Evolutionary conservation across 2,888 invertebrate species (phyloP).

Genomic region (Proisotoma minuta): DNA sequence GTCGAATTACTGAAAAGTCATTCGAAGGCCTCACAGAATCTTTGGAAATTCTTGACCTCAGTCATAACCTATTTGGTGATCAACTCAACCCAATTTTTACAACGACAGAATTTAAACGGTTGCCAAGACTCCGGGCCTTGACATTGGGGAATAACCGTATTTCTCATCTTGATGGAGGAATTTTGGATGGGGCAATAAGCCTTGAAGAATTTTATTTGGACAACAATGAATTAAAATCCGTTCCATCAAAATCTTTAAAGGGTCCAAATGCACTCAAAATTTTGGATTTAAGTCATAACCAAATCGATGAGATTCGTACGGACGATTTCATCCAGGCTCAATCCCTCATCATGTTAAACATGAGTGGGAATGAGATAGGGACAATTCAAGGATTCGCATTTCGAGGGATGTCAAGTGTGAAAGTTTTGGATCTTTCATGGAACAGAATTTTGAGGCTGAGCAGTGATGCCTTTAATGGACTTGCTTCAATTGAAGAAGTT

Average conservation of each 20-base stretch:
- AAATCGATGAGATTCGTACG: constrained; percentile 69
- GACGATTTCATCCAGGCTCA: constrained; percentile 67
- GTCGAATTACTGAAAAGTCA: constrained; percentile 65
- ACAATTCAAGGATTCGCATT: constrained; percentile 73
- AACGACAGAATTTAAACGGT: constrained; percentile 73
- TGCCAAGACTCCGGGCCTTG: constrained; percentile 66
- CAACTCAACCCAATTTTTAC: constrained; percentile 86
- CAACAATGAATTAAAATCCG: constrained; percentile 68
- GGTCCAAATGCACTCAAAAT: constrained; percentile 70
- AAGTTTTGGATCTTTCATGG: constrained; percentile 66
- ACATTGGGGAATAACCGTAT: constrained; percentile 77
- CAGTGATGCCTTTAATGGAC: constrained; percentile 75
- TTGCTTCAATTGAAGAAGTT: constrained; percentile 69
- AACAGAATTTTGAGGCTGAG: constrained; percentile 76
- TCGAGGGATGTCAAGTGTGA: constrained; percentile 62
- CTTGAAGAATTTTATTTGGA: constrained; percentile 75
- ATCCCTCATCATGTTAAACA: constrained; percentile 67
- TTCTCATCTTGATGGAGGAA: constrained; percentile 76
- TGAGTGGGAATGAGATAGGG: constrained; percentile 72
- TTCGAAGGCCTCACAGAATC: constrained; percentile 25
- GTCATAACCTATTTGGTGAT: constrained; percentile 81
- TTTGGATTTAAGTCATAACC: constrained; percentile 70
- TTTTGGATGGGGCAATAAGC: constrained; percentile 74
- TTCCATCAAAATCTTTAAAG: constrained; percentile 74
- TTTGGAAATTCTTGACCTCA: constrained; percentile 55